Evolutionary conservation across 2,113 vertebrate species (phyloP).

Genomic region (Rhabdomys dilectus): DNA sequence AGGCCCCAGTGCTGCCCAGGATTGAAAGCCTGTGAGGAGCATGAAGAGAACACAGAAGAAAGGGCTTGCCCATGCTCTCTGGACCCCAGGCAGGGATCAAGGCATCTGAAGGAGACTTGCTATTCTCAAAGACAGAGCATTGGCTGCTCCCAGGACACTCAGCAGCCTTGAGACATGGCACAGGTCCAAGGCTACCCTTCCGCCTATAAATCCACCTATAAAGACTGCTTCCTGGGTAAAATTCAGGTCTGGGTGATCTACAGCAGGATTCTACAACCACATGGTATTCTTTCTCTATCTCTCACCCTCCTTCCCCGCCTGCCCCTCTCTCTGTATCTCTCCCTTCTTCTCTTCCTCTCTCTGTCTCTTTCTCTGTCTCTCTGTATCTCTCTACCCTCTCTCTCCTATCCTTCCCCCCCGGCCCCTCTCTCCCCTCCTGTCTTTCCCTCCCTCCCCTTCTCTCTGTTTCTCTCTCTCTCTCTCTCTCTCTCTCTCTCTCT

Average conservation of each 20-base stretch:
- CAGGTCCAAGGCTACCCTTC: background rate
- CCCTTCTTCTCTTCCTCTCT: fast-evolving
- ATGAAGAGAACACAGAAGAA: conserved; percentile 82
- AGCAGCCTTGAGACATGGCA: background rate
- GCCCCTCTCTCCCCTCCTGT: no score
- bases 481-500: background rate
- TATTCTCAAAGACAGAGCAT: background rate
- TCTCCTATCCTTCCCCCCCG: no score
- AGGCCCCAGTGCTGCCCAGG: conserved; percentile 74
- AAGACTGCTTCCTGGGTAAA: background rate
- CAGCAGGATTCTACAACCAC: fast-evolving
- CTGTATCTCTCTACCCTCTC: no score
- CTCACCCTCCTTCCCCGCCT: no score
- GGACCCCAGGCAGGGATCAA: fast-evolving
- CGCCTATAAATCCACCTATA: background rate
- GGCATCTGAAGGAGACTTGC: fast-evolving
- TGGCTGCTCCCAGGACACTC: background rate
- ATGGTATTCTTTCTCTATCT: background rate
- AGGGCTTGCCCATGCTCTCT: conserved; percentile 60
- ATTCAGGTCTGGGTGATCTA: background rate
- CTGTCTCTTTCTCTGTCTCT: background rate
- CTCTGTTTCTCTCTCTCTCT: no score
- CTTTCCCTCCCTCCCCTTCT: fast-evolving
- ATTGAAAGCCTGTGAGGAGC: conserved; percentile 82
- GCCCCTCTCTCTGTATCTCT: no score